These are phyloP conservation scores for Ameiurus melas DNA, from an alignment of 2,113 vertebrate genomes.

Conservation along the genomic window DNA sequence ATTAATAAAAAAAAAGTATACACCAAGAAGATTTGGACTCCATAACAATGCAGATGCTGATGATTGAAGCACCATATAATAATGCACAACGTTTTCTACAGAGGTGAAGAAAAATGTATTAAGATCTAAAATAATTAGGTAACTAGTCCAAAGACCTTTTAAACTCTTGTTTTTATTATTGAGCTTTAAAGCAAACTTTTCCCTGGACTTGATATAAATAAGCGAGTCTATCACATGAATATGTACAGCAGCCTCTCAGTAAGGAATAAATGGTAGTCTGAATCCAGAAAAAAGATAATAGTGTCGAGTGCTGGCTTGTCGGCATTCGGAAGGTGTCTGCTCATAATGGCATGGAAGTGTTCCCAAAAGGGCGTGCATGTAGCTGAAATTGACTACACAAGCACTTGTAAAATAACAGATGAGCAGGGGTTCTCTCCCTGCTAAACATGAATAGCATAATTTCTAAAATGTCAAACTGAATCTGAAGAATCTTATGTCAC, in stretches of 20 bases:
- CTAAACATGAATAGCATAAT: neutral
- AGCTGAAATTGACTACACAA: neutral
- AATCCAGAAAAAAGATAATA: neutral
- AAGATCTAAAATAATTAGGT: constrained; percentile 35
- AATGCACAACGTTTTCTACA: neutral
- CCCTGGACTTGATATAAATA: constrained; percentile 1
- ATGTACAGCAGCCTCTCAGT: neutral
- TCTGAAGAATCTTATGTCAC: neutral
- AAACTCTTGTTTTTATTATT: constrained; percentile 42
- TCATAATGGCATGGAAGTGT: neutral
- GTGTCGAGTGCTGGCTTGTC: neutral
- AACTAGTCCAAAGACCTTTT: constrained; percentile 20
- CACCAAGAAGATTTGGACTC: constrained; percentile 2
- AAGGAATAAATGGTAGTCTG: neutral
- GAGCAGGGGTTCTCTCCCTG: neutral
- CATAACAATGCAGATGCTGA: neutral
- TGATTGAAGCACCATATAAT: neutral
- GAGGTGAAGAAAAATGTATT: neutral
- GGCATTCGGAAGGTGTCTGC: neutral
- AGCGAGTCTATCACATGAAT: neutral
- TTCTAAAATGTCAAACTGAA: constrained; percentile 15
- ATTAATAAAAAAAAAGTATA: constrained; percentile 29
- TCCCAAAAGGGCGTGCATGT: neutral
- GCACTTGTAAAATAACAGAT: constrained; percentile 1
- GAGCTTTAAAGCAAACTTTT: constrained; percentile 35